Base-by-base conservation (phyloP, 2,888 invertebrate species). In the Timema podura region DNA sequence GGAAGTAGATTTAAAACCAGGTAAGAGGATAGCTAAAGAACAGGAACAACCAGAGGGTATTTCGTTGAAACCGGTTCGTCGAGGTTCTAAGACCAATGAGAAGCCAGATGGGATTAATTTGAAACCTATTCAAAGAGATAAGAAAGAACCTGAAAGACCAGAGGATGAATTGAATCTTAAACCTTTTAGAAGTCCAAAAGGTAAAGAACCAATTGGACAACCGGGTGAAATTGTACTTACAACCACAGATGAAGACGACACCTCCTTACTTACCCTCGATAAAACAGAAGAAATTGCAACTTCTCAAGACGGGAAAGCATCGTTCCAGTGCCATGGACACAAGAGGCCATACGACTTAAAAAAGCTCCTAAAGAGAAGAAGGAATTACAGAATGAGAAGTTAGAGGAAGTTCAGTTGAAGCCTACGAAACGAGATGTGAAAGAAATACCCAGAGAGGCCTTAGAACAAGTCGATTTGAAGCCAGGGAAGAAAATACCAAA, bases 381-480 rank as follows among this genome's bases (percentile, higher is more conserved):
- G 76, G 80, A 81, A 73, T 75, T 81, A 30, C 76, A 76, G 5
- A 82, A 80, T 71, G 82, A 84, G 75, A 79, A 76, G 10, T 57
- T 82, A 7, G 82, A 83, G 74, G 77, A 79, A 61, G 83, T 88
- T 13, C 83, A 85, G 76, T 77, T 88, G 74, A 84, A 86, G 75
- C 87, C 74, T 6, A 66, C 69, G 1, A 72, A 72, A 66, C 59
- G 57, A 49, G 61, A 46, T 45, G 64, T 59, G 16, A 73, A 70
- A 16, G 66, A 71, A 8, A 68, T 67, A 49, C 54, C 57, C 15
- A 69, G 59, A 46, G 73, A 74, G 57, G 67, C 48, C 49, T 46
- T 72, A 6, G 70, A 72, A 72, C 69, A 74, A 48, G 69, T 73
- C 54, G 69, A 73, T 54, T 59, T 75, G 30, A 73, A 72, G 65